Conservation (phyloP, 2,797 vertebrate species). For the Arrhamphus sclerolepis region DNA sequence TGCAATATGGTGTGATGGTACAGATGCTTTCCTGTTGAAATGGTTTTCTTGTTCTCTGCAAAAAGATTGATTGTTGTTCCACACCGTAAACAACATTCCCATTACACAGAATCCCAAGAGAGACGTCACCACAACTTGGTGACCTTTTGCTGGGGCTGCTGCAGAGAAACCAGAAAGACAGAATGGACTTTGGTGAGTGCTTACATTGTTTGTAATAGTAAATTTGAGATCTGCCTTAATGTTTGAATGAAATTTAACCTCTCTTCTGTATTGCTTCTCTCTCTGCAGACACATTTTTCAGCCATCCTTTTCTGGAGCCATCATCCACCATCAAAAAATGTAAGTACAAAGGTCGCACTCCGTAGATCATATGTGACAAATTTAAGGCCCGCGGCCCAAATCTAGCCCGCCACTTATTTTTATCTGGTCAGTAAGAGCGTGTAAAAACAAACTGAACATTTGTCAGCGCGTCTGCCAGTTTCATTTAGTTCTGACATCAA, state of each 20-base stretch:
- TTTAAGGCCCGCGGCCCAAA: no score
- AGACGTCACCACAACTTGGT: constrained; percentile 90
- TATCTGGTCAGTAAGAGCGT: no score
- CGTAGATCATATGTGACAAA: no score
- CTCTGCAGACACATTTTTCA: constrained; percentile 89
- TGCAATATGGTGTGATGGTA: no score
- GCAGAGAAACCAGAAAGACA: constrained; percentile 96
- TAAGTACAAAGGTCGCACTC: constrained; percentile 70
- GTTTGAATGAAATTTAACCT: not conserved
- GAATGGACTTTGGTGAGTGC: constrained; percentile 95
- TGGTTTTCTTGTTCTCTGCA: no score
- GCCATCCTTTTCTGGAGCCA: constrained; percentile 93
- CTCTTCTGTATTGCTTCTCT: not conserved
- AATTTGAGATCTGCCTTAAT: not conserved
- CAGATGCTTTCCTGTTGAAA: no score
- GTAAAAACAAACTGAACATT: no score
- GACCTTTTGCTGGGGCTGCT: constrained; percentile 91
- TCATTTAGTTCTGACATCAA: no score
- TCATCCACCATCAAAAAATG: constrained; percentile 91
- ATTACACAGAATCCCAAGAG: constrained; percentile 89
- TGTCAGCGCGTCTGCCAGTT: no score
- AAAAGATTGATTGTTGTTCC: no score
- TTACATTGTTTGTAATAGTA: not conserved
- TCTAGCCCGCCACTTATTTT: no score
- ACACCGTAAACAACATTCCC: not conserved